Conservation (phyloP, 2,113 vertebrate genomes). For the Salvelinus alpinus region DNA sequence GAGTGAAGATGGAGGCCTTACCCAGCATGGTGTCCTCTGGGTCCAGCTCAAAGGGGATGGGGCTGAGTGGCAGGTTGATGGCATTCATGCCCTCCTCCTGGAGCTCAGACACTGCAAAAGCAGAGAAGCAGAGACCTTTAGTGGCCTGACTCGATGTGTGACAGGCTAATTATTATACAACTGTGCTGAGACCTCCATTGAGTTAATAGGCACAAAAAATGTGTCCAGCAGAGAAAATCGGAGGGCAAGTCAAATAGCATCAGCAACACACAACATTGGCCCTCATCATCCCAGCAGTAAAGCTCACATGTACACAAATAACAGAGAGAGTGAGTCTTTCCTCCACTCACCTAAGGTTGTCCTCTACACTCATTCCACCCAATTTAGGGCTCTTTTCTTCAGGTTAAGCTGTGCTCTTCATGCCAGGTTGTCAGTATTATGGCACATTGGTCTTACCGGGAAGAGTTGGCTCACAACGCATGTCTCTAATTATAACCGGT, state of each 20-base stretch:
- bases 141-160: not conserved
- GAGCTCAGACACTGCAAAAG: slow-evolving; percentile 82
- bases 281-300: slow-evolving; percentile 10
- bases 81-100: slow-evolving; percentile 92
- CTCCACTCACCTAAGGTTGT: slow-evolving; percentile 21
- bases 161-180: slow-evolving; percentile 3
- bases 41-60: slow-evolving; percentile 86
- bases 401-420: slow-evolving; percentile 35
- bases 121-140: not conserved
- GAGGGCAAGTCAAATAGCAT: not conserved
- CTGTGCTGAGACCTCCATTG: slow-evolving; percentile 2
- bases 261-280: not conserved
- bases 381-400: slow-evolving; percentile 18
- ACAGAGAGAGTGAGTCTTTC: slow-evolving; percentile 10
- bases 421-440: slow-evolving; percentile 42
- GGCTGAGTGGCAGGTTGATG: slow-evolving; percentile 88
- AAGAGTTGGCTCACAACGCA: slow-evolving; percentile 32
- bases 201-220: not conserved
- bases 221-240: not conserved
- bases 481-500: slow-evolving; percentile 49
- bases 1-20: slow-evolving; percentile 54
- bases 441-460: slow-evolving; percentile 33
- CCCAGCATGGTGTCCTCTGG: slow-evolving; percentile 90
- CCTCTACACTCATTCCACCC: slow-evolving; percentile 25
- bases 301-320: slow-evolving; percentile 5